phyloP scores from a whole-genome alignment of 2,113 vertebrate genomes.

The Solenodon paradoxus region DNA sequence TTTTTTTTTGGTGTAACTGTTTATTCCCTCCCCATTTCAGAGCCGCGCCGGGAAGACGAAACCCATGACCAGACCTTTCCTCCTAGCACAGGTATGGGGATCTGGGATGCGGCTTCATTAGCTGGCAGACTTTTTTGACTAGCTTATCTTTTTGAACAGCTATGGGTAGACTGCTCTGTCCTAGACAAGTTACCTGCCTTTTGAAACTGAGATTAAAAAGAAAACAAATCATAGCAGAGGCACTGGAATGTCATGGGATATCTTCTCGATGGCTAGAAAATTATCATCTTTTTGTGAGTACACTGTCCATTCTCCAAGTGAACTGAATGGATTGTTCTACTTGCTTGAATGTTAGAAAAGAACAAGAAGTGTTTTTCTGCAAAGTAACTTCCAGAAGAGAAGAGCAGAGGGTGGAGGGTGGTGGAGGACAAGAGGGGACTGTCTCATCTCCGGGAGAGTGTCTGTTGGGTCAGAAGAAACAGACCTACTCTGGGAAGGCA shows the following conservation, averaged over 20 bases:
- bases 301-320: not conserved
- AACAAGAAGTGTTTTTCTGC: not conserved
- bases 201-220: slow-evolving; percentile 44
- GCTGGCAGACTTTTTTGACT: not conserved
- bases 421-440: not conserved
- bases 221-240: slow-evolving; percentile 22
- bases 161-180: not conserved
- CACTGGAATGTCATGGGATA: slow-evolving; percentile 8
- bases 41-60: not conserved
- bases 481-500: not conserved
- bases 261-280: not conserved
- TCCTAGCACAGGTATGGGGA: not conserved
- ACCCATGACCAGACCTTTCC: not conserved
- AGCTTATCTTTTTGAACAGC: not conserved
- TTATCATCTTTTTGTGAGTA: not conserved
- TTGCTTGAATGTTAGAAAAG: not conserved
- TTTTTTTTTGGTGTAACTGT: not conserved
- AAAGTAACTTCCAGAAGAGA: slow-evolving; percentile 2
- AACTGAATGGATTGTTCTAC: not conserved
- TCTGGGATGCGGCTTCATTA: not conserved
- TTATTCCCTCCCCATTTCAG: not conserved
- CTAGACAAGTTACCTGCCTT: not conserved
- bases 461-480: not conserved
- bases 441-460: not conserved
- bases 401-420: not conserved